phyloP scores from a whole-genome alignment of 1,140 invertebrate species.

The Hydropsyche tenuis region DNA sequence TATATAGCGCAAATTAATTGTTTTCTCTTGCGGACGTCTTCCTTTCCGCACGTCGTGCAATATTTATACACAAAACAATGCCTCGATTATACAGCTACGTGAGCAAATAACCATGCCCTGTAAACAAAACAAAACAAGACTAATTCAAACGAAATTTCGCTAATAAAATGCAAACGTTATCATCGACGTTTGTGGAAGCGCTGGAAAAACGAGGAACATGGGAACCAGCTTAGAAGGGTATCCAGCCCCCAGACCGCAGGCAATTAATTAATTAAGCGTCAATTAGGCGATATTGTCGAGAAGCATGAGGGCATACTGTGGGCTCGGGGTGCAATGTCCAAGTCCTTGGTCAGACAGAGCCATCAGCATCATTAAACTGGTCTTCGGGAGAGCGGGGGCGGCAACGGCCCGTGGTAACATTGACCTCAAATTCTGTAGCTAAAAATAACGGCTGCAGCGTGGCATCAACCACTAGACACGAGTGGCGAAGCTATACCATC shows the following conservation, averaged over 20 bases:
- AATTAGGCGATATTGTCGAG: background rate
- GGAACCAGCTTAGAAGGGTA: background rate
- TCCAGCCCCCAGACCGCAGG: background rate
- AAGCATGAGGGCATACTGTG: background rate
- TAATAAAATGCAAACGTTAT: no score
- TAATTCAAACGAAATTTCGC: no score
- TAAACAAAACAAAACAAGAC: no score
- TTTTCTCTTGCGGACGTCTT: background rate
- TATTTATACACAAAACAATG: no score
- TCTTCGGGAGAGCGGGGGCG: constrained; percentile 14
- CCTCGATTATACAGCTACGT: no score
- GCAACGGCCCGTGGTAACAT: constrained; percentile 43
- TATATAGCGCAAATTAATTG: background rate
- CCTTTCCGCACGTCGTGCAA: no score
- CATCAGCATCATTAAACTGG: background rate
- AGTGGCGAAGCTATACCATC: background rate
- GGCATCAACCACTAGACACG: background rate
- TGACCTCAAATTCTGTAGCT: constrained; percentile 47
- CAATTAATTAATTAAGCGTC: background rate
- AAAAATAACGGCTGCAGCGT: constrained; percentile 43
- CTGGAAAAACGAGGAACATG: no score
- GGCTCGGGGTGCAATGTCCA: background rate
- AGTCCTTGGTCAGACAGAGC: background rate
- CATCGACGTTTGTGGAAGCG: no score
- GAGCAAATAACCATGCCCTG: no score